Conservation (phyloP, 1,140 invertebrate species). For the Cheumatopsyche charites region DNA sequence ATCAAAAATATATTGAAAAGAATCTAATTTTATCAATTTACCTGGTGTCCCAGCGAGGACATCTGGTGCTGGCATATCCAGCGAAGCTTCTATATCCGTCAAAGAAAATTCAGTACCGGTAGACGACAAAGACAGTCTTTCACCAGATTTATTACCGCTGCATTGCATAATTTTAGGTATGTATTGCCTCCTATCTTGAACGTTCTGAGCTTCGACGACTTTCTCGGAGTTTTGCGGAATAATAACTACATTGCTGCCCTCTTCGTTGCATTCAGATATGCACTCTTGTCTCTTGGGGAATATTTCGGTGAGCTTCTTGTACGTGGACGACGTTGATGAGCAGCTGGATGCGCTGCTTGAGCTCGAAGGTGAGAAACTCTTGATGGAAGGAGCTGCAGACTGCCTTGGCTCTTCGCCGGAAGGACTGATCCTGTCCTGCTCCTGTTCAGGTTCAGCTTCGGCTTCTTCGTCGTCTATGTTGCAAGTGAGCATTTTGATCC, state of each 20-base stretch:
- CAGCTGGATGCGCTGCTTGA: constrained; percentile 61
- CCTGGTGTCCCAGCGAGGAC: constrained; percentile 76
- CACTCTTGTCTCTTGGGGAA: constrained; percentile 62
- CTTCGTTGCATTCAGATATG: constrained; percentile 55
- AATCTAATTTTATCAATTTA: constrained; percentile 32
- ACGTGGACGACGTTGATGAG: constrained; percentile 64
- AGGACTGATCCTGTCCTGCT: constrained; percentile 49
- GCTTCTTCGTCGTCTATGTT: constrained; percentile 72
- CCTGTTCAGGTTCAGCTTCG: constrained; percentile 36
- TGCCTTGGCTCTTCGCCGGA: constrained; percentile 46
- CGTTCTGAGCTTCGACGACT: constrained; percentile 49
- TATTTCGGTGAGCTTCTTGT: constrained; percentile 71
- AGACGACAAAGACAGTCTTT: constrained; percentile 56
- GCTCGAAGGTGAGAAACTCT: constrained; percentile 62
- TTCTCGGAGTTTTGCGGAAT: constrained; percentile 52
- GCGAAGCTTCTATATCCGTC: constrained; percentile 55
- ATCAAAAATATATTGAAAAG: background rate
- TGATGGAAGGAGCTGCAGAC: constrained; percentile 57
- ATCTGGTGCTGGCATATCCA: constrained; percentile 68
- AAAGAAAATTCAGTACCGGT: constrained; percentile 53
- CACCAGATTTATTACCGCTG: constrained; percentile 53
- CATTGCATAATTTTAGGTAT: constrained; percentile 18
- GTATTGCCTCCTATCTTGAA: constrained; percentile 48
- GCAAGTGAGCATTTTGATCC: constrained; percentile 80
- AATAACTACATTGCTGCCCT: constrained; percentile 54